Evolutionary conservation across 2,113 vertebrate genomes (phyloP).

Genomic region (Pseudorasbora parva): DNA sequence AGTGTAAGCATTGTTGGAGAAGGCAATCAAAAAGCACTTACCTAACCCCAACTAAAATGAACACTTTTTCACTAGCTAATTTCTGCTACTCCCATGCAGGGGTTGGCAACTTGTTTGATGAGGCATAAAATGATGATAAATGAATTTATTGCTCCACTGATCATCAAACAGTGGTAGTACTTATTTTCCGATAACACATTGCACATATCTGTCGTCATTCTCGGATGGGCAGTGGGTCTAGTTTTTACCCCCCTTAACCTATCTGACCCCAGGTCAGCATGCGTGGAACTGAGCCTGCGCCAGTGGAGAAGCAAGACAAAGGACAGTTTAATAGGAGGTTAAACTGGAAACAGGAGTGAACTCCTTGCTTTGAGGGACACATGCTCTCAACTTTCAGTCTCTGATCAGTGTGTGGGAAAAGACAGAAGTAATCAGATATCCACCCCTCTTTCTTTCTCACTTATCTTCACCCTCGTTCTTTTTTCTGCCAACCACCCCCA

Average conservation of each 20-base stretch:
- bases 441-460: conserved; percentile 33
- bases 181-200: conserved; percentile 77
- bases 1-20: conserved; percentile 93
- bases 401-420: conserved; percentile 84
- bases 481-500: conserved; percentile 2
- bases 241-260: conserved; percentile 79
- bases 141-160: conserved; percentile 98
- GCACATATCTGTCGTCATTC: conserved; percentile 71
- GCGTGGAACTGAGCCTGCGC: conserved; percentile 73
- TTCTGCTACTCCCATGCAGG: conserved; percentile 99
- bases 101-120: conserved; percentile 99
- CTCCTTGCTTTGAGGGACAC: conserved; percentile 75
- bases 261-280: conserved; percentile 80
- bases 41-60: conserved; percentile 98
- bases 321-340: conserved; percentile 79
- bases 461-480: conserved; percentile 32
- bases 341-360: conserved; percentile 81
- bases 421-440: conserved; percentile 77
- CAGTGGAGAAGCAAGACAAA: conserved; percentile 77
- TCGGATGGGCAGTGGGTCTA: conserved; percentile 71
- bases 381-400: conserved; percentile 78
- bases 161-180: conserved; percentile 93
- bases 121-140: conserved; percentile 99
- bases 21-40: conserved; percentile 99
- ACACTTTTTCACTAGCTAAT: conserved; percentile 99